Base-by-base conservation (phyloP, 1,140 invertebrate species). In the Papilio aristodemus region DNA sequence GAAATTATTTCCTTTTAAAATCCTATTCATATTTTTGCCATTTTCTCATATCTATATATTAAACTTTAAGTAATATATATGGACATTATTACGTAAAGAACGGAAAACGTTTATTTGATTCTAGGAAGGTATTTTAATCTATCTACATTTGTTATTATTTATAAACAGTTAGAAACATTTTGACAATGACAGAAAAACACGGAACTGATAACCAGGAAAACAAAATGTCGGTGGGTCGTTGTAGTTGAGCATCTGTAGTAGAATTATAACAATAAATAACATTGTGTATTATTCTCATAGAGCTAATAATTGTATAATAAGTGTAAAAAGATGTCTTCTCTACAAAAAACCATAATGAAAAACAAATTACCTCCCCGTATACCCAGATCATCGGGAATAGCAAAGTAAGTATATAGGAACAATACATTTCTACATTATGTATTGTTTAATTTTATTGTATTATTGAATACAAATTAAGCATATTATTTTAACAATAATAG, bases 261-360 rank as follows among this genome's bases (percentile, higher is more conserved):
- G n/a, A 27, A 27, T 64, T 14, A 46, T n/a, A 25, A 27, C 7
- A 46, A 32, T 46, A 63, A 32, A 36, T 64, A 32, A 46, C 17
- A 41, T 14, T 14, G 4, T 7, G n/a, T 59, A 19, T 19, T 6
- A 8, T 36, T 17, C 7, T 60, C 2, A 13, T 19, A 10, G 3
- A 0, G 7, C n/a, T 14, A 32, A 59, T 36, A 59, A 62, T 17
- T 11, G 17, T 14, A 62, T 62, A 6, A 62, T 38, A 46, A 37
- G 36, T 59, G 41, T 39, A 19, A 54, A 38, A 76, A 67, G 58
- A 89, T 88, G 85, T 95, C 94, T 67, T 93, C 93, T 69, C 92
- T 95, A 74, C 94, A 95, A 85, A 95, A 95, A 82, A 93, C 92
- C 78, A 93, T 95, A 67, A 87, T 95, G 70, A 95, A 95, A 85